Conservation (phyloP, 2,797 vertebrate genomes). For the Pachyuromys duprasi region DNA sequence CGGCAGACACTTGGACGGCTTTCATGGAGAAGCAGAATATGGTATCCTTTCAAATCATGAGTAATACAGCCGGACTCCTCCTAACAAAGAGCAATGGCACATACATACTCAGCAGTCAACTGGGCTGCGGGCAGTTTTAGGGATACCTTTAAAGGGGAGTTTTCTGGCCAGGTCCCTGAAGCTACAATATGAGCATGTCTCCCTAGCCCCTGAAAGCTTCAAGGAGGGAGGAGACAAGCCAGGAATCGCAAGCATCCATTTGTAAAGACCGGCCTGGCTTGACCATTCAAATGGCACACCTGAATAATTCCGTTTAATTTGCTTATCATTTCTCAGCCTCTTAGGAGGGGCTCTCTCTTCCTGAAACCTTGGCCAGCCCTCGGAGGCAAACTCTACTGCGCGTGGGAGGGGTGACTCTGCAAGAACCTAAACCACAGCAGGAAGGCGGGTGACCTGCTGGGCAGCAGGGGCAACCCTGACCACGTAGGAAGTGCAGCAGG, state of each 20-base stretch:
- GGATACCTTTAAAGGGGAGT: not conserved
- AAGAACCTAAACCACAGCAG: not conserved
- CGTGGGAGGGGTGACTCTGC: not conserved
- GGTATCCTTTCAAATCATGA: slow-evolving; percentile 60
- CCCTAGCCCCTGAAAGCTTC: not conserved
- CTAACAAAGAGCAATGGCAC: not conserved
- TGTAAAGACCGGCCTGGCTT: not conserved
- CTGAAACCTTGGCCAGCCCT: not conserved
- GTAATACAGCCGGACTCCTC: slow-evolving; percentile 33
- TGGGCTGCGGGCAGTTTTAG: not conserved
- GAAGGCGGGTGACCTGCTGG: not conserved
- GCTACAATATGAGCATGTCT: not conserved
- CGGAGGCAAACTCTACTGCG: not conserved
- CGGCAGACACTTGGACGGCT: slow-evolving; percentile 38
- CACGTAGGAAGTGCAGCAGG: not conserved
- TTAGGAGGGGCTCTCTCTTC: not conserved
- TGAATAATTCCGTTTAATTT: not conserved
- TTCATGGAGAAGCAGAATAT: not conserved
- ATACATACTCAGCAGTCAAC: not conserved
- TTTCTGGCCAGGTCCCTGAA: slow-evolving; percentile 24
- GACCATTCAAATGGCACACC: not conserved
- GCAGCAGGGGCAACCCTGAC: not conserved
- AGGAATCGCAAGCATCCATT: not conserved
- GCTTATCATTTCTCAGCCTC: not conserved
- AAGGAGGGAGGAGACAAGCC: not conserved